Percentiles rank a stretch among this genome's conserved stretches.
These are phyloP conservation scores for Lycaena phlaeas DNA, from an alignment of 2,888 invertebrate species.

Conservation along the genomic window DNA sequence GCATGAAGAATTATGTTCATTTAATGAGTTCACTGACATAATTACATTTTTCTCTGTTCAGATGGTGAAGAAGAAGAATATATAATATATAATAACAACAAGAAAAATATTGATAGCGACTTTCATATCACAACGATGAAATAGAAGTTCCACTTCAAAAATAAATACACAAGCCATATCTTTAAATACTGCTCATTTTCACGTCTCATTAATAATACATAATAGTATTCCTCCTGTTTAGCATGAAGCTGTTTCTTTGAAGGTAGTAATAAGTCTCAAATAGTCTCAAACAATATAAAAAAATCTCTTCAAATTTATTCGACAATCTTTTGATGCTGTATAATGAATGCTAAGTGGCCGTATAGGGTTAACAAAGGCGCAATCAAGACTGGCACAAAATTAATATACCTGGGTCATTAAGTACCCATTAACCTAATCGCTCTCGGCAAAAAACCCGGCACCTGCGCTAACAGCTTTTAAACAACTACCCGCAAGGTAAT, in stretches of 20 bases:
- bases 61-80: too few species aligned
- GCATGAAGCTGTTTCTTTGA: too few species aligned
- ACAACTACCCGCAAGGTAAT: neutral
- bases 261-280: too few species aligned
- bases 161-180: too few species aligned
- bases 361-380: conserved; percentile 6
- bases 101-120: too few species aligned
- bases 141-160: neutral
- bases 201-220: too few species aligned
- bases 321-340: neutral
- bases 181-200: too few species aligned
- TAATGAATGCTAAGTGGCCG: conserved; percentile 5
- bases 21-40: too few species aligned
- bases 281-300: neutral
- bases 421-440: conserved; percentile 17
- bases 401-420: conserved; percentile 17
- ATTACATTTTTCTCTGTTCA: too few species aligned
- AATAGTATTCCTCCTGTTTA: too few species aligned
- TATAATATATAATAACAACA: too few species aligned
- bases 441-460: conserved; percentile 8
- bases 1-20: too few species aligned
- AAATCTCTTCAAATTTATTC: neutral
- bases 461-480: conserved; percentile 7
- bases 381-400: conserved; percentile 13
- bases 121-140: neutral